phyloP scores from a whole-genome alignment of 1,140 invertebrate genomes.

The Mycetomoellerius zeteki region DNA sequence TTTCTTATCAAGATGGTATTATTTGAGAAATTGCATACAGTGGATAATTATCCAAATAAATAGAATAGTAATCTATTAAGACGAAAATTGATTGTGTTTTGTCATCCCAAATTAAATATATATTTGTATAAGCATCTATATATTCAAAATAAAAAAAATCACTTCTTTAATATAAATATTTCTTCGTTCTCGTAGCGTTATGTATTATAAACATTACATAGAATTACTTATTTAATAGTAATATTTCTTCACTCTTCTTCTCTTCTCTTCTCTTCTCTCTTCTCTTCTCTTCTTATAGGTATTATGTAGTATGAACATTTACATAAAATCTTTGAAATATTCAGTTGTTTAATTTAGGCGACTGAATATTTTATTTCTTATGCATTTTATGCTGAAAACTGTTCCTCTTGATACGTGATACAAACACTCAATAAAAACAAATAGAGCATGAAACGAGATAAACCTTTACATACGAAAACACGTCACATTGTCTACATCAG shows the following conservation, averaged over 20 bases:
- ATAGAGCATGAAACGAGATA: neutral
- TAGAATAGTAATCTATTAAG: constrained; percentile 12
- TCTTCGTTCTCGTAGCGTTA: neutral
- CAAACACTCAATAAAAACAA: constrained; percentile 19
- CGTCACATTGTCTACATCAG: neutral
- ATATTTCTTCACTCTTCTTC: neutral
- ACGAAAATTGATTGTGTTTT: neutral
- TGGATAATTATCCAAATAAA: neutral
- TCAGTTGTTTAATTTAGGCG: neutral
- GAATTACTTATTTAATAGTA: neutral
- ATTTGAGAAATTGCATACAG: neutral
- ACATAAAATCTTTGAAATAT: constrained; percentile 14
- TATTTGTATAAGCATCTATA: neutral
- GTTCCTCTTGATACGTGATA: neutral
- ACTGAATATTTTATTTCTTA: constrained; percentile 28
- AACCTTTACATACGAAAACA: constrained; percentile 21
- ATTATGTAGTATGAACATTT: neutral
- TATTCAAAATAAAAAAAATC: too few species aligned
- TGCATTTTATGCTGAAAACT: neutral
- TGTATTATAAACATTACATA: neutral
- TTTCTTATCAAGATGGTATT: neutral
- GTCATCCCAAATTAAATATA: neutral
- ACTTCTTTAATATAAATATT: neutral
- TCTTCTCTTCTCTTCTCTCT: too few species aligned
- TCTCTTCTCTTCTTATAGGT: too few species aligned